A percentile compares a stretch with the other conserved stretches of the same genome.
phyloP scores from a whole-genome alignment of 2,113 vertebrate genomes.

The Phocoena sinus region DNA sequence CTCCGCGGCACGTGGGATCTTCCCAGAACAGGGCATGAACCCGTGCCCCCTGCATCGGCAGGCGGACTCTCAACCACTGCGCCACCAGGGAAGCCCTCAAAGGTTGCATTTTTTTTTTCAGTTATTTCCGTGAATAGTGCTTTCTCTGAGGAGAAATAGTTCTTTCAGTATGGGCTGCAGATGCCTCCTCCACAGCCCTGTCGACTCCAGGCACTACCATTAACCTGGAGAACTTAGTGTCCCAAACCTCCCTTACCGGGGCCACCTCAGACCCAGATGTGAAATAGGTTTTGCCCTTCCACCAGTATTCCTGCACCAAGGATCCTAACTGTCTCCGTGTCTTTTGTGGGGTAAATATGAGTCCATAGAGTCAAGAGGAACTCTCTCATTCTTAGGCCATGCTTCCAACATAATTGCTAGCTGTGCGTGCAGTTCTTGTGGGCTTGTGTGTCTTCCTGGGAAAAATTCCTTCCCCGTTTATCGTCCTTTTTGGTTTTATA shows the following conservation, averaged over 20 bases:
- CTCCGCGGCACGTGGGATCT: too few relatives aligned
- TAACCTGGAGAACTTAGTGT: neutral
- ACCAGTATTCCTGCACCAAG: neutral
- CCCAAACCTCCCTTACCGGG: neutral
- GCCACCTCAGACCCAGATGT: neutral
- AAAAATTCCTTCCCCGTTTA: neutral
- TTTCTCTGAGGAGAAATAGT: neutral
- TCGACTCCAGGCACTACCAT: neutral
- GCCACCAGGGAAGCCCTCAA: neutral
- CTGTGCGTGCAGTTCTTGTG: neutral
- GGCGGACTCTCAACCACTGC: too few relatives aligned
- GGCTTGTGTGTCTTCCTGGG: neutral
- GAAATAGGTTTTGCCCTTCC: neutral
- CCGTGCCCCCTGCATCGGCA: too few relatives aligned
- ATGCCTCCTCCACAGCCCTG: neutral
- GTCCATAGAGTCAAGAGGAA: neutral
- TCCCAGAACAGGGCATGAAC: too few relatives aligned
- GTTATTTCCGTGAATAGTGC: neutral
- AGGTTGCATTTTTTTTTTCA: neutral
- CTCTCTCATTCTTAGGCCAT: neutral
- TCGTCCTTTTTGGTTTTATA: neutral
- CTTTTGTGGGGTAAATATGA: neutral
- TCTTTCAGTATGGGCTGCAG: neutral
- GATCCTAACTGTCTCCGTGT: neutral
- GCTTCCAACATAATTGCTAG: neutral